Conservation (phyloP, 1,140 invertebrate genomes). For the Melipona quadrifasciata region DNA sequence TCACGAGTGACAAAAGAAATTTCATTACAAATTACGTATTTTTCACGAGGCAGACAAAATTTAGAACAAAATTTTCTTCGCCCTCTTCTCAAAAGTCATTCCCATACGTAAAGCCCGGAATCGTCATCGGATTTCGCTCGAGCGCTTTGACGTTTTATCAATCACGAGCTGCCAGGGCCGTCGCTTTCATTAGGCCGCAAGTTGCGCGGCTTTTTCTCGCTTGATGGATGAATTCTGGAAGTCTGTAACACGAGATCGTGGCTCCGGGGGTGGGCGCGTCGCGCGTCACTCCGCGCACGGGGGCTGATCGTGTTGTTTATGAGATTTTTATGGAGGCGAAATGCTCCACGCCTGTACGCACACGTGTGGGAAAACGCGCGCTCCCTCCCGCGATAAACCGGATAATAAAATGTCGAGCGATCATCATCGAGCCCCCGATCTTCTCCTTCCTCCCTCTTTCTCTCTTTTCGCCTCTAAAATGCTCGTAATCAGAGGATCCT, state of each 20-base stretch:
- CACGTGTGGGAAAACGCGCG: constrained; percentile 43
- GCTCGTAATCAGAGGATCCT: constrained; percentile 26
- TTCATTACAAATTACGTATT: too few relatives aligned
- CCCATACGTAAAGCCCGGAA: neutral
- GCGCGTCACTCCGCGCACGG: constrained; percentile 21
- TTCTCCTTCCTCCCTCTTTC: neutral
- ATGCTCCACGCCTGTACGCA: constrained; percentile 31
- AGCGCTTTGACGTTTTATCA: constrained; percentile 76
- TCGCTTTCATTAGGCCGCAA: constrained; percentile 60
- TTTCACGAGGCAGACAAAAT: neutral
- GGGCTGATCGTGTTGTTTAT: constrained; percentile 73
- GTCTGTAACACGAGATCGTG: constrained; percentile 69
- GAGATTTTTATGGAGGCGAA: constrained; percentile 74
- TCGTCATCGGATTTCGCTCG: constrained; percentile 46
- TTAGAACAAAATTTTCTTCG: neutral
- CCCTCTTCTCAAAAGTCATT: neutral
- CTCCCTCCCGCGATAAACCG: constrained; percentile 57
- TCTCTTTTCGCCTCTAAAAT: neutral
- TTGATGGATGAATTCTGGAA: constrained; percentile 74
- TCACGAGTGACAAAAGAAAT: too few relatives aligned
- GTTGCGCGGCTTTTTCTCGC: constrained; percentile 57
- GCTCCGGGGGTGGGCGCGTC: constrained; percentile 19
- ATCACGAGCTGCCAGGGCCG: constrained; percentile 68
- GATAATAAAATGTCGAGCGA: constrained; percentile 64
- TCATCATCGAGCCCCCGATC: constrained; percentile 38